Evolutionary conservation across 2,888 invertebrate genomes (phyloP).

Genomic region (Tipula helvola): DNA sequence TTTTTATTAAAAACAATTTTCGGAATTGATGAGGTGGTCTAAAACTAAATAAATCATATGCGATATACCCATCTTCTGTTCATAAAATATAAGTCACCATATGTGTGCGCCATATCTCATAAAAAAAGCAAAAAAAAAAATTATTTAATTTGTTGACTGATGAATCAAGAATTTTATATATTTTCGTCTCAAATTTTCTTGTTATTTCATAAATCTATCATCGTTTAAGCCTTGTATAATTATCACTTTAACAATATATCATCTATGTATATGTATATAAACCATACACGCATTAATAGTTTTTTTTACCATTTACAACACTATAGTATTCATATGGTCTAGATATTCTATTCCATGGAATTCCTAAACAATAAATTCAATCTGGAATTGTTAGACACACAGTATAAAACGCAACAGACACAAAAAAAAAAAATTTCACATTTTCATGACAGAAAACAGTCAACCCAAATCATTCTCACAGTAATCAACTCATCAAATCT

Average conservation of each 20-base stretch:
- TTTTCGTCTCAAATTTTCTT: background rate
- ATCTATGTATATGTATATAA: background rate
- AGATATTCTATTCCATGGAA: background rate
- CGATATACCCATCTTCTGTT: background rate
- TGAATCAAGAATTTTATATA: background rate
- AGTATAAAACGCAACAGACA: background rate
- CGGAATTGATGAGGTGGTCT: background rate
- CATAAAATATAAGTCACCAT: background rate
- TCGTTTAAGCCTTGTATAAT: constrained; percentile 4
- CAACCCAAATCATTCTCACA: constrained; percentile 4
- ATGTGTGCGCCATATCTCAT: background rate
- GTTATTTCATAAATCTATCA: background rate
- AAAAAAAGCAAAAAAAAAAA: background rate
- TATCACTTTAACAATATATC: background rate
- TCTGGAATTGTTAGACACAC: background rate
- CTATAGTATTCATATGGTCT: background rate
- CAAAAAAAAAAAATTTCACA: background rate
- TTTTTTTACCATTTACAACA: background rate
- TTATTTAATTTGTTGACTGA: background rate
- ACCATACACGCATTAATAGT: background rate
- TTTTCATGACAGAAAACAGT: constrained; percentile 4
- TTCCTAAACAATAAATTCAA: background rate
- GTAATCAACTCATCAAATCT: constrained; percentile 4
- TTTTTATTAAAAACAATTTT: background rate
- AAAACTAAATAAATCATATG: background rate